Conservation (phyloP, 2,888 invertebrate species). For the Sarcophaga caerulescens region DNA sequence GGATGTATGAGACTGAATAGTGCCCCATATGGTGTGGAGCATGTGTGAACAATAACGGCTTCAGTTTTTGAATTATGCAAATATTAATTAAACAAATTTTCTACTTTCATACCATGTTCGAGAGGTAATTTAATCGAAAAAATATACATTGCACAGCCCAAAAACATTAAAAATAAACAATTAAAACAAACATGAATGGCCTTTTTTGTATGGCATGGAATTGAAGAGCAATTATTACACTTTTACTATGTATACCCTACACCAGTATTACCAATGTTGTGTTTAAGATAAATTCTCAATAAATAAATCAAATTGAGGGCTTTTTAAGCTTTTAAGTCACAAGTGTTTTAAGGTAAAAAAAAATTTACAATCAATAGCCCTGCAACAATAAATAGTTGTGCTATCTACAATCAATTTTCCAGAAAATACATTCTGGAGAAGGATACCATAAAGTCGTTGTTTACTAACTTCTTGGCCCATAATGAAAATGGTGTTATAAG, state of each 20-base stretch:
- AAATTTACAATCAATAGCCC: too few relatives aligned
- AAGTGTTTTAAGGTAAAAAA: too few relatives aligned
- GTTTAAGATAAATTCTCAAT: too few relatives aligned
- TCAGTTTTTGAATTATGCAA: constrained; percentile 30
- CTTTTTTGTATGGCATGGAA: neutral
- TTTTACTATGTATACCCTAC: too few relatives aligned
- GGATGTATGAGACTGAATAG: neutral
- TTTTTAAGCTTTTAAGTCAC: too few relatives aligned
- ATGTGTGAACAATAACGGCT: constrained; percentile 24
- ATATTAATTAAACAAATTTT: constrained; percentile 34
- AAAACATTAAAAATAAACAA: constrained; percentile 8
- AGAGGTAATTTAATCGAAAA: neutral
- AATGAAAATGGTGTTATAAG: neutral
- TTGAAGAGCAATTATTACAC: neutral
- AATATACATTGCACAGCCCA: neutral
- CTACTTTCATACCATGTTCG: neutral
- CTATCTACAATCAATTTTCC: neutral
- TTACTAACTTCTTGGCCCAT: too few relatives aligned
- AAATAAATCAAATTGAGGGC: too few relatives aligned
- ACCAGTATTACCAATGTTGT: too few relatives aligned
- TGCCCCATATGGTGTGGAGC: neutral
- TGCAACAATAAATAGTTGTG: too few relatives aligned
- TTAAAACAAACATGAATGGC: neutral
- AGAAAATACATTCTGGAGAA: neutral
- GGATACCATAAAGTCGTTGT: too few relatives aligned